phyloP scores from a whole-genome alignment of 2,797 vertebrate species.

The Rhinoraja longicauda region DNA sequence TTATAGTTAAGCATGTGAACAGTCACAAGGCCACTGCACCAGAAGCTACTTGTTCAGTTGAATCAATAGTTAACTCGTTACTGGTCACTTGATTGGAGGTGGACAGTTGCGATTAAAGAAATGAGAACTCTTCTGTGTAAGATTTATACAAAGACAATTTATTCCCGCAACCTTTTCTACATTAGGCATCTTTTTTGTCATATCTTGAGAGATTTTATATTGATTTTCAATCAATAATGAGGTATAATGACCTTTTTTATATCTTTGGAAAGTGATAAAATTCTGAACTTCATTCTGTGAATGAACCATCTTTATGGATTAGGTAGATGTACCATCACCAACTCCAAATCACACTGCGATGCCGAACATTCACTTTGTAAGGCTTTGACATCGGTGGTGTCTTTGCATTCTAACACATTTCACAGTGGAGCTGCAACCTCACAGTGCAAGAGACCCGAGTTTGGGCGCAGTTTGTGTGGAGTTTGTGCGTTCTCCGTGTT shows the following conservation, averaged over 20 bases:
- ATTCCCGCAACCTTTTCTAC: background rate
- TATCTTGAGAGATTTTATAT: slow-evolving; percentile 20
- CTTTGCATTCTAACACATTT: background rate
- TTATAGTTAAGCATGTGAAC: background rate
- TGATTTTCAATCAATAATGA: slow-evolving; percentile 20
- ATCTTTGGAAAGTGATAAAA: slow-evolving; percentile 4
- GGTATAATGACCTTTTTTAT: slow-evolving; percentile 10
- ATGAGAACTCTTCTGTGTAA: background rate
- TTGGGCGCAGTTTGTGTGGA: no score
- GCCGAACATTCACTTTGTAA: background rate
- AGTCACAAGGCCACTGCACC: background rate
- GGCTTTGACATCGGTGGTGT: background rate
- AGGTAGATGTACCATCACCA: background rate
- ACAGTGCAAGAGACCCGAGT: no score
- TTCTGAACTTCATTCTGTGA: background rate
- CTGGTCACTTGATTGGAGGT: background rate
- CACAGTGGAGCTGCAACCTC: no score
- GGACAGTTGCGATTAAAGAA: background rate
- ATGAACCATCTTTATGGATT: background rate
- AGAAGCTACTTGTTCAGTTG: background rate
- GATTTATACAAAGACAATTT: background rate
- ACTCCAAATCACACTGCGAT: background rate
- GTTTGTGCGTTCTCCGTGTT: no score
- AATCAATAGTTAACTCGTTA: background rate
- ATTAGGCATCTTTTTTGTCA: background rate